phyloP scores from a whole-genome alignment of 2,113 vertebrate genomes.

The Morone saxatilis region DNA sequence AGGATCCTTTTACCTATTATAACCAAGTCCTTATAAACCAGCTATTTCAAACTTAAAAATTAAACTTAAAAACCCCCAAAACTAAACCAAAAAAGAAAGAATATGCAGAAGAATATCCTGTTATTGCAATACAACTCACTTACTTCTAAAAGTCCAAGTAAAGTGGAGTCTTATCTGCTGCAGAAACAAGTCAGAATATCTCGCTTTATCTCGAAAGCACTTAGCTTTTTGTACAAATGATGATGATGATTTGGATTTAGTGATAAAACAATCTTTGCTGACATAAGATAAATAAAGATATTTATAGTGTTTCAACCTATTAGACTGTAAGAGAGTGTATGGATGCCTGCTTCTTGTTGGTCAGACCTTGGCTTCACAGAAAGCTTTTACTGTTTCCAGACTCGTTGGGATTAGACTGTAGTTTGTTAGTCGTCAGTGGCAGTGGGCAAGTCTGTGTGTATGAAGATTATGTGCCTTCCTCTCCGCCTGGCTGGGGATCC shows the following conservation, averaged over 20 bases:
- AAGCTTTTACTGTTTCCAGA: conserved; percentile 15
- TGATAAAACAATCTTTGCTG: conserved; percentile 3
- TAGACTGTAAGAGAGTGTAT: conserved; percentile 8
- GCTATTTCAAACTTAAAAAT: not conserved
- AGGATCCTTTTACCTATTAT: conserved; percentile 2
- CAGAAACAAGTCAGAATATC: conserved; percentile 7
- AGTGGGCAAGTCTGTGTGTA: conserved; percentile 50
- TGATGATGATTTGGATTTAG: not conserved
- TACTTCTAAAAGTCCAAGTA: conserved; percentile 26
- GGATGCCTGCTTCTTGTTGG: conserved; percentile 1
- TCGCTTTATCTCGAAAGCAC: not conserved
- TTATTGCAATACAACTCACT: conserved; percentile 7
- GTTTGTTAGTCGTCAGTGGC: conserved; percentile 44
- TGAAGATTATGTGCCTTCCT: conserved; percentile 51
- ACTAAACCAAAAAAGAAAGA: not conserved
- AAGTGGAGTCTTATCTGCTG: conserved; percentile 10
- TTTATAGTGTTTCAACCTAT: not conserved
- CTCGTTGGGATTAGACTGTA: conserved; percentile 19
- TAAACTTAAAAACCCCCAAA: not conserved
- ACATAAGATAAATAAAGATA: not conserved
- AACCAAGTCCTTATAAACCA: not conserved
- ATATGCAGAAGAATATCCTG: not conserved
- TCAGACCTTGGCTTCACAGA: conserved; percentile 26
- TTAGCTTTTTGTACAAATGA: conserved; percentile 23
- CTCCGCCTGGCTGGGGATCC: conserved; percentile 31